Conservation (phyloP, 1,140 invertebrate species). For the Drosophila serrata region DNA sequence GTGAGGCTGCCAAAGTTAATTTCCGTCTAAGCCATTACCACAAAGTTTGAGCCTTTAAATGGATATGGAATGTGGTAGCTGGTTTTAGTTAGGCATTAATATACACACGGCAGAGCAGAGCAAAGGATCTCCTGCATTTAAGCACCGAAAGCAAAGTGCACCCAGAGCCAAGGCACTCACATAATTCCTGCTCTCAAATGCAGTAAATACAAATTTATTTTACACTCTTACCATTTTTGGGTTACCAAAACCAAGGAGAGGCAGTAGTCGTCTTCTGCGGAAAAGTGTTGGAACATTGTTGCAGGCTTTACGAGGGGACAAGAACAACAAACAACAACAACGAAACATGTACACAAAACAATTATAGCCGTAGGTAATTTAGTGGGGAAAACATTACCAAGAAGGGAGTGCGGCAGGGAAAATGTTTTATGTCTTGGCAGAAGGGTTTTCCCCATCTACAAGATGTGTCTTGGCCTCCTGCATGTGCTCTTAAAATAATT, state of each 20-base stretch:
- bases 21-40: constrained; percentile 25
- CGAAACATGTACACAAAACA: constrained; percentile 73
- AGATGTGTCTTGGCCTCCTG: constrained; percentile 15
- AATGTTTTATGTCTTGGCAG: constrained; percentile 69
- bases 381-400: constrained; percentile 65
- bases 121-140: constrained; percentile 32
- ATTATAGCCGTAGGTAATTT: constrained; percentile 80
- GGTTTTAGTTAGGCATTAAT: constrained; percentile 5
- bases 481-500: constrained; percentile 73
- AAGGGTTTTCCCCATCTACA: constrained; percentile 20
- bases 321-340: not conserved
- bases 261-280: too few relatives aligned
- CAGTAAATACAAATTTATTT: constrained; percentile 55
- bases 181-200: constrained; percentile 46
- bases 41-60: constrained; percentile 27
- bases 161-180: constrained; percentile 21
- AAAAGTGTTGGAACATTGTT: constrained; percentile 34
- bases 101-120: constrained; percentile 11
- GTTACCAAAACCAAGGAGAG: constrained; percentile 8
- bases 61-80: constrained; percentile 32
- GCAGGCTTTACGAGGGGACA: constrained; percentile 40
- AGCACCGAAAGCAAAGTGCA: constrained; percentile 30
- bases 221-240: constrained; percentile 47
- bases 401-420: constrained; percentile 24
- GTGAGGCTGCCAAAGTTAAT: constrained; percentile 31